A percentile compares a stretch with the other conserved stretches of the same genome.
phyloP scores from a whole-genome alignment of 2,797 vertebrate genomes.

The Malacoctenus gilli region DNA sequence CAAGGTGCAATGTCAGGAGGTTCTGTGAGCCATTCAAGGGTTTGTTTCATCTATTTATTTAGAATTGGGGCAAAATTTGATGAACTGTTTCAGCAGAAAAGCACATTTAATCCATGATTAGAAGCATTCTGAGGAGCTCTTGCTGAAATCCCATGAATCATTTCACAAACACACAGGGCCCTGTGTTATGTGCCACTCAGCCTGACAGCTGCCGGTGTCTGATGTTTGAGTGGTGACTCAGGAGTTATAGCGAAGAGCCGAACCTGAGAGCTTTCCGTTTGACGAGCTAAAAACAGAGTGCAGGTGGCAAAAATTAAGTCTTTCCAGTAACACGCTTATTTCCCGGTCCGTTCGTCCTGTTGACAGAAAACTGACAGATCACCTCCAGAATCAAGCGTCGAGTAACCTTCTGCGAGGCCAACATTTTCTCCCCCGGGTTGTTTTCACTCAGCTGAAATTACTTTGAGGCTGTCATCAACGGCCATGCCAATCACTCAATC shows the following conservation, averaged over 20 bases:
- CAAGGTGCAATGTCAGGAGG: too few relatives aligned
- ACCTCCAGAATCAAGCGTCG: constrained; percentile 1
- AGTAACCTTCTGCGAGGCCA: constrained; percentile 6
- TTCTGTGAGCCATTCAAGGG: too few relatives aligned
- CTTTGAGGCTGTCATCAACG: too few relatives aligned
- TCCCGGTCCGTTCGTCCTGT: constrained; percentile 27
- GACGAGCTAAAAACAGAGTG: constrained; percentile 55
- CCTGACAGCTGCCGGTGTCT: constrained; percentile 25
- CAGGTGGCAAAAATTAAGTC: constrained; percentile 47
- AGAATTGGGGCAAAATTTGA: too few relatives aligned
- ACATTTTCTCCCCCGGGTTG: constrained; percentile 9
- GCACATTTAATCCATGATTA: constrained; percentile 3
- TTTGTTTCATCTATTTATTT: too few relatives aligned
- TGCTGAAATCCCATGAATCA: constrained; percentile 11
- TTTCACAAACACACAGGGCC: constrained; percentile 9
- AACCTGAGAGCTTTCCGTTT: constrained; percentile 39
- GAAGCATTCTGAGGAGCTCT: constrained; percentile 6
- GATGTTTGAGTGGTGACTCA: constrained; percentile 31
- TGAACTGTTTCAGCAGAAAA: constrained; percentile 6
- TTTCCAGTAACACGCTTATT: constrained; percentile 38
- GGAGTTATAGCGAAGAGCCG: constrained; percentile 32
- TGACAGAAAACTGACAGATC: constrained; percentile 37
- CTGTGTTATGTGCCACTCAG: constrained; percentile 24
- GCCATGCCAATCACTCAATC: too few relatives aligned
- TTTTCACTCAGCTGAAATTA: too few relatives aligned